These are phyloP conservation scores for Opisthograptis luteolata DNA, from an alignment of 2,888 invertebrate genomes.

Conservation along the genomic window DNA sequence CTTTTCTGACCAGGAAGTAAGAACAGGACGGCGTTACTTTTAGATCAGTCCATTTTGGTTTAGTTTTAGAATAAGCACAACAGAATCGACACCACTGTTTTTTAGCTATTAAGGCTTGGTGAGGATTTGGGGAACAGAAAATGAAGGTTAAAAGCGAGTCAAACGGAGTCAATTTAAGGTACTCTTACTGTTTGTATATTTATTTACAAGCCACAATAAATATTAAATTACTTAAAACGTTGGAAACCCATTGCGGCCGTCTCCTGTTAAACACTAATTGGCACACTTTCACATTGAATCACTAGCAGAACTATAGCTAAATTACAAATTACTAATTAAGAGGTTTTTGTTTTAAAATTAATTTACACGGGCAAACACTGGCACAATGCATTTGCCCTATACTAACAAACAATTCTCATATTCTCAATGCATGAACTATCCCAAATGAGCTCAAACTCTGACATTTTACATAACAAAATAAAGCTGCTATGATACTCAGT, in stretches of 20 bases:
- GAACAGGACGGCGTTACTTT: no score
- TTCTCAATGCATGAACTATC: no score
- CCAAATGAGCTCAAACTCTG: no score
- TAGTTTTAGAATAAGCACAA: no score
- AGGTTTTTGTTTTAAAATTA: constrained; percentile 55
- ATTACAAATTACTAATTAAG: constrained; percentile 68
- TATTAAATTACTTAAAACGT: constrained; percentile 66
- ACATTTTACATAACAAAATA: background rate
- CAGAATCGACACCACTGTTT: no score
- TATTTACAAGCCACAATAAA: constrained; percentile 73
- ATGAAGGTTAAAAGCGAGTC: no score
- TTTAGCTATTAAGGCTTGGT: no score
- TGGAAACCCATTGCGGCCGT: constrained; percentile 52
- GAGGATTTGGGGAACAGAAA: no score
- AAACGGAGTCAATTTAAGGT: background rate
- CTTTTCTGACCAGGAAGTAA: no score
- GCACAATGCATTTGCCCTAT: background rate
- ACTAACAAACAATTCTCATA: no score
- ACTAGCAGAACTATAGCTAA: constrained; percentile 80
- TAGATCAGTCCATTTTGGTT: no score
- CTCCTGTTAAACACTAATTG: constrained; percentile 73
- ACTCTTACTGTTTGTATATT: constrained; percentile 25
- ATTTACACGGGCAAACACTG: constrained; percentile 1
- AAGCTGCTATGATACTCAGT: background rate
- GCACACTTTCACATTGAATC: constrained; percentile 83